Evolutionary conservation across 1,140 invertebrate genomes (phyloP), one percentile per base, ranked within the genome.

Genomic region (Aphaenogaster ashmeadi): DNA sequence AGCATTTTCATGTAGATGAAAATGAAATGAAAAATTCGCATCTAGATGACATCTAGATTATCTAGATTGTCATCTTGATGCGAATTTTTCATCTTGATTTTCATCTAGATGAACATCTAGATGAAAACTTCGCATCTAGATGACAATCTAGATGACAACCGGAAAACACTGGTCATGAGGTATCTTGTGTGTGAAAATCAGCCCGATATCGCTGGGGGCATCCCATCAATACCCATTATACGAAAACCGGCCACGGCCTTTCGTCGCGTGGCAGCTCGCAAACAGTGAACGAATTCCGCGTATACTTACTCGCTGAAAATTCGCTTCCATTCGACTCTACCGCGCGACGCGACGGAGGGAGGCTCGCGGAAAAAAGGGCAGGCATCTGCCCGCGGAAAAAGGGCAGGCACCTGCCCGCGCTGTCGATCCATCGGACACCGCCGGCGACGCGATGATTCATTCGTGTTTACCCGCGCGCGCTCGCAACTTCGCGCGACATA

Each of bases 401-500:
- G 54, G 5, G 7, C 18, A 11, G 36, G 11, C 4, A 41, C 15
- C 27, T 27, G 27, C 27, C 27, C 27, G 54, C 18, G 15, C 44
- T 38, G 78, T 67, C 62, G 78, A 80, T 69, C 78, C 47, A 41
- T 69, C 47, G 58, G 21, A n/a, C 47, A 18, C 9, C 18, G 33
- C 18, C 21, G 38, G 41, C 75, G 50, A 66, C 52, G 21, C 52
- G 67, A 74, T 84, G 80, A 84, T 84, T 74, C 69, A 84, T 84
- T 84, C 80, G 41, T 84, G 80, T 84, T 84, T 84, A 74, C 80
- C 33, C 58, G 67, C 72, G 58, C 4, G 13, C 41, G 52, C 66
- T 56, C 38, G 52, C 60, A 83, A 83, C 52, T 74, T 74, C 36
- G 41, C 80, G 54, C 80, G 47, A 84, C 58, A 74, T 38, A 74